Conservation (phyloP, 1,140 invertebrate species). For the Daktulosphaira vitifoliae region DNA sequence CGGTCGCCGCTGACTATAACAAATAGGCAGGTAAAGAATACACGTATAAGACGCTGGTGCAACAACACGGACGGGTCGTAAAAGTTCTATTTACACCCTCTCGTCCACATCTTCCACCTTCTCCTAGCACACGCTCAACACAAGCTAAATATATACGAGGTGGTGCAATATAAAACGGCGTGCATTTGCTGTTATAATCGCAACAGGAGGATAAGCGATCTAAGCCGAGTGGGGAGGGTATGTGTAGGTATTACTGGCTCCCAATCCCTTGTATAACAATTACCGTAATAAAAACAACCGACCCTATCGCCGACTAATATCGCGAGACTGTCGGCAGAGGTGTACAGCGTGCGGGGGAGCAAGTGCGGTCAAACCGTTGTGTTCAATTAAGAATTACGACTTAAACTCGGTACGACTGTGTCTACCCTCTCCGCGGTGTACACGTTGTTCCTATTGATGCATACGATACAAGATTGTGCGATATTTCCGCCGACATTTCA, state of each 20-base stretch:
- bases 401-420: background rate
- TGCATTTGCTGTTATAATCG: background rate
- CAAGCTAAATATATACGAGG: no score
- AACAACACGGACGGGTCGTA: no score
- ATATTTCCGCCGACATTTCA: no score
- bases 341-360: background rate
- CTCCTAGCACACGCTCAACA: no score
- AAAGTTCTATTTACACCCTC: no score
- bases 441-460: no score
- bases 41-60: no score
- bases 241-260: background rate
- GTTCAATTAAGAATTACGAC: slow-evolving; percentile 8
- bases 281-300: slow-evolving; percentile 17
- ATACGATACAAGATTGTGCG: no score
- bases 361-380: background rate
- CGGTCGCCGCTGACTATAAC: no score
- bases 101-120: no score
- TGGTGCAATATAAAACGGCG: background rate
- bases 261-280: slow-evolving; percentile 1
- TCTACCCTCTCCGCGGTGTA: background rate
- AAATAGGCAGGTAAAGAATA: no score
- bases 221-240: background rate
- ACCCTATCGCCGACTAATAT: background rate
- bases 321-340: background rate
- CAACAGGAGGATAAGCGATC: background rate